Evolutionary conservation across 1,140 invertebrate genomes (phyloP).

Genomic region (Popillia japonica): DNA sequence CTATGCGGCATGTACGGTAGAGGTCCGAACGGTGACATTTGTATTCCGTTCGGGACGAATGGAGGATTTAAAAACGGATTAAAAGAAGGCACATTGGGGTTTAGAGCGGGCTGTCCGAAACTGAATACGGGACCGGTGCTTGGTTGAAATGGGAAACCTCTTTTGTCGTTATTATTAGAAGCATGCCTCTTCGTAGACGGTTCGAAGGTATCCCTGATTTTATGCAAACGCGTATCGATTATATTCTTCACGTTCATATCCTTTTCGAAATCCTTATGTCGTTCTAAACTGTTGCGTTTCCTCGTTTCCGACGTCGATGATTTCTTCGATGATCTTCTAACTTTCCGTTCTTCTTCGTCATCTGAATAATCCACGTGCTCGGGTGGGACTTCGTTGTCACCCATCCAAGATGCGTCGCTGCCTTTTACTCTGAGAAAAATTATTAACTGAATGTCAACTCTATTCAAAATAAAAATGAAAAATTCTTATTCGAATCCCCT

Average conservation of each 20-base stretch:
- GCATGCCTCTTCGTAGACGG: constrained; percentile 36
- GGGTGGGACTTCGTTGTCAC: constrained; percentile 81
- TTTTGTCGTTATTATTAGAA: constrained; percentile 26
- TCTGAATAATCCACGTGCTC: constrained; percentile 83
- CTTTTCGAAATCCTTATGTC: constrained; percentile 52
- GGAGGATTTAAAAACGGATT: constrained; percentile 17
- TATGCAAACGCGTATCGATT: constrained; percentile 43
- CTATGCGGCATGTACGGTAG: constrained; percentile 3
- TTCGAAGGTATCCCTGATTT: constrained; percentile 39
- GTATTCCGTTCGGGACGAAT: constrained; percentile 17
- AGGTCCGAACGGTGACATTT: neutral
- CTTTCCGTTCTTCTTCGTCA: constrained; percentile 72
- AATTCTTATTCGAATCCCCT: constrained; percentile 2
- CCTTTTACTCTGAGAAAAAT: constrained; percentile 62
- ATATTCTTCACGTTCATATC: constrained; percentile 56
- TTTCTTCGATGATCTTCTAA: constrained; percentile 31
- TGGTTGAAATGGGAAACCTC: constrained; percentile 32
- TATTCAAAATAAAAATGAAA: neutral
- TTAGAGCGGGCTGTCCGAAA: constrained; percentile 5
- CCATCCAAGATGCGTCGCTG: constrained; percentile 74
- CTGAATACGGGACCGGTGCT: neutral
- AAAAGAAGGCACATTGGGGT: constrained; percentile 39
- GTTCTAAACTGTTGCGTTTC: constrained; percentile 51
- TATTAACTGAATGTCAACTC: neutral
- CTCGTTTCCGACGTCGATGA: constrained; percentile 36